A percentile compares a stretch with the other conserved stretches of the same genome.
phyloP scores from a whole-genome alignment of 1,140 invertebrate genomes.

The Gryon sp. region DNA sequence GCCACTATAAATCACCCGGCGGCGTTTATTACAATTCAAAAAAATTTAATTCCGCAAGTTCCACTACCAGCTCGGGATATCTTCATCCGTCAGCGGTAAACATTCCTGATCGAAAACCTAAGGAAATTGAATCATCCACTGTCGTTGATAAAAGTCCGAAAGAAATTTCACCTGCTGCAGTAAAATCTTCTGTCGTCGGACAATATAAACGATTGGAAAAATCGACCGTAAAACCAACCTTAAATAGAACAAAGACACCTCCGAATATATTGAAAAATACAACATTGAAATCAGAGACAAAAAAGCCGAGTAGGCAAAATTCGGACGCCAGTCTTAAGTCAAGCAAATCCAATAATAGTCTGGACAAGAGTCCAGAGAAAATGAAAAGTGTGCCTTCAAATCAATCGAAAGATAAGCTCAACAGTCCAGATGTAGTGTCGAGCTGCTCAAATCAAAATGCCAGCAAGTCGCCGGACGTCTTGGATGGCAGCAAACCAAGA shows the following conservation, averaged over 20 bases:
- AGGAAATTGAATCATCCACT: too few species aligned
- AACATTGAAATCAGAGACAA: constrained; percentile 14
- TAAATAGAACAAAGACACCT: constrained; percentile 71
- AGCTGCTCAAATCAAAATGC: constrained; percentile 80
- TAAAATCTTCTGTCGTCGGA: too few species aligned
- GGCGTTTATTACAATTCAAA: constrained; percentile 82
- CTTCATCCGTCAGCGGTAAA: constrained; percentile 85
- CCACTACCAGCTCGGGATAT: constrained; percentile 86
- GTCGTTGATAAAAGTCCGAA: constrained; percentile 67
- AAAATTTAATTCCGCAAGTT: constrained; percentile 79
- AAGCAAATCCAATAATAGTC: constrained; percentile 44
- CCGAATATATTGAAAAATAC: constrained; percentile 60
- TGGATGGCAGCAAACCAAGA: constrained; percentile 67
- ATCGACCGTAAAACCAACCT: constrained; percentile 45
- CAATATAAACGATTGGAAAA: constrained; percentile 47
- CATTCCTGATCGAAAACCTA: constrained; percentile 54
- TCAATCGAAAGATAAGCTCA: constrained; percentile 73
- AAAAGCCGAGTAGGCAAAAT: constrained; percentile 45
- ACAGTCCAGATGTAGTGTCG: constrained; percentile 86
- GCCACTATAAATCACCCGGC: constrained; percentile 81
- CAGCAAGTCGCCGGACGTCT: constrained; percentile 82
- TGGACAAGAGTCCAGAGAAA: constrained; percentile 65
- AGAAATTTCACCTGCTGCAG: too few species aligned
- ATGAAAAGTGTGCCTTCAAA: constrained; percentile 69
- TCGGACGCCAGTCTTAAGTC: constrained; percentile 59